Evolutionary conservation across 2,113 vertebrate genomes (phyloP).

Genomic region (Myrmophylax atrothorax): DNA sequence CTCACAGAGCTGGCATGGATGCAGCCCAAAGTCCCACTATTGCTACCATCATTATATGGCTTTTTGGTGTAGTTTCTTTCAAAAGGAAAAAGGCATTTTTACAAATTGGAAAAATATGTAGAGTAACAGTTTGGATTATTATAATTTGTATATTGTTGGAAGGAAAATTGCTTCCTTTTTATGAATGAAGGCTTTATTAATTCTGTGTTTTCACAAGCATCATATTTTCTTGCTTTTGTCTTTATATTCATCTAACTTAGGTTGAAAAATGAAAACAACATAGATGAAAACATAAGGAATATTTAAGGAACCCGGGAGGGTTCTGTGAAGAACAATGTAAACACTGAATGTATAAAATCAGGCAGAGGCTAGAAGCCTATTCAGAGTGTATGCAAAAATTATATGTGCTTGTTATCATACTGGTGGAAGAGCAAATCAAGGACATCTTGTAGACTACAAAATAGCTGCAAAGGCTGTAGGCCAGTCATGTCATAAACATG

Average conservation of each 20-base stretch:
- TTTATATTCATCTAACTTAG: background rate
- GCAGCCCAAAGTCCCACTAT: background rate
- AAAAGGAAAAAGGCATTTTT: background rate
- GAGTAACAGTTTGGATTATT: background rate
- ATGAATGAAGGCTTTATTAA: background rate
- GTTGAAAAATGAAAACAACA: background rate
- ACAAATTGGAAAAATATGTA: background rate
- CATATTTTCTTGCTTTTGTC: background rate
- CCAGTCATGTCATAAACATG: conserved; percentile 70
- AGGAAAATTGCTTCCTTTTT: background rate
- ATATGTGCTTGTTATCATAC: conserved; percentile 44
- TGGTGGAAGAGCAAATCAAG: conserved; percentile 65
- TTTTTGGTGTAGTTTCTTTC: background rate
- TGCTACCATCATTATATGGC: background rate
- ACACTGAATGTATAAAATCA: conserved; percentile 12
- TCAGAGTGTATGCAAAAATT: conserved; percentile 1
- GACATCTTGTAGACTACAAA: conserved; percentile 59
- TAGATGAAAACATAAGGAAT: background rate
- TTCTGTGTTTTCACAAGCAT: background rate
- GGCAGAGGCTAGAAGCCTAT: background rate
- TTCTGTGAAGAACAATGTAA: background rate
- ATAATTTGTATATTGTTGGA: background rate
- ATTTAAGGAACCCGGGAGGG: background rate
- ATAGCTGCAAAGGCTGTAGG: conserved; percentile 60
- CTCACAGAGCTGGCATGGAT: background rate